Base-by-base conservation (phyloP, 1,140 invertebrate genomes). In the Thaumetopoea pityocampa region DNA sequence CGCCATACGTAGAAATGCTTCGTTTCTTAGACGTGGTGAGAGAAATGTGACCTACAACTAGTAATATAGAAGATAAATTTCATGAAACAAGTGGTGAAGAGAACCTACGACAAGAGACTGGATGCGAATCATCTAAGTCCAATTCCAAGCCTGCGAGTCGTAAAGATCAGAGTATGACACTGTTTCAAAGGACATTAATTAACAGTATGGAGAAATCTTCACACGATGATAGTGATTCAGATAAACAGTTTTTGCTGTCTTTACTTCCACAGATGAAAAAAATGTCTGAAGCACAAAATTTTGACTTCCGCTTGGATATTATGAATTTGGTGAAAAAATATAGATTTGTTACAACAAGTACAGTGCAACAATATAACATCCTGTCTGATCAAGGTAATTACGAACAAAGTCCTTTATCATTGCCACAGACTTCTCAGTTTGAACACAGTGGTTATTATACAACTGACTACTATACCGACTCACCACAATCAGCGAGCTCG, bases 181-280 rank as follows among this genome's bases (percentile, higher is more conserved):
- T 33, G 30, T 33, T 33, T 20, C 30, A 33, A 18, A 33, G 16
- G 17, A 19, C 16, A 33, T 33, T 33, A 20, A 33, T 33, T 33
- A 33, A 33, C 30, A 33, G 30, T 33, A 33, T 33, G 30, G 30
- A 33, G 30, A 33, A 33, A 33, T 33, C 30, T 33, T 33, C 30
- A 33, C 30, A 33, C 18, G 30, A 33, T 33, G 30, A 33, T 33
- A 33, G 30, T 33, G 30, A 33, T 33, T 33, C 30, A 33, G 30
- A 33, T 33, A 33, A 33, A 12, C 30, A 33, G 30, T 33, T 33
- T 33, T 33, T 33, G 30, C 17, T 33, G 30, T 33, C 17, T 16
- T 33, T 33, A 33, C 30, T 33, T 18, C 18, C 30, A 33, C 30
- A 33, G 30, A 33, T 33, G 30, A 32, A 33, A 33, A 33, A 33